Conservation (phyloP, 1,140 invertebrate genomes). For the Drosophila ercepeae region DNA sequence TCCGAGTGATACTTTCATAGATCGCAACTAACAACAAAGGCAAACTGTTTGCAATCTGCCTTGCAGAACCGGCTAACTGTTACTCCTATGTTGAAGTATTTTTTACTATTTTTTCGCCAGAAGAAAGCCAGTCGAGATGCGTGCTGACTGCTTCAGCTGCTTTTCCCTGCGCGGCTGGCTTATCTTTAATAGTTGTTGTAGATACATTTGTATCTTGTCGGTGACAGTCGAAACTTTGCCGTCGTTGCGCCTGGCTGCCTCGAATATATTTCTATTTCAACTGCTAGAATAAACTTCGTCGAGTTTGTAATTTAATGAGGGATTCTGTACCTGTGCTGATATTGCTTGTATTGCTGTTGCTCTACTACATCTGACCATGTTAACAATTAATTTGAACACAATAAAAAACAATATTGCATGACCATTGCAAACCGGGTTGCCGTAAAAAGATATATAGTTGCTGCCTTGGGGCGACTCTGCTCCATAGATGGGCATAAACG, state of each 20-base stretch:
- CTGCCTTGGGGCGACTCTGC: conserved; percentile 34
- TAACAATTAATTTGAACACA: conserved; percentile 50
- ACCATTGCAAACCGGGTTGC: conserved; percentile 70
- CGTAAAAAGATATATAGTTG: conserved; percentile 46
- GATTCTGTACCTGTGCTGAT: conserved; percentile 28
- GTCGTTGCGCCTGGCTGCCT: conserved; percentile 46
- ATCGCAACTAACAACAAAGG: conserved; percentile 49
- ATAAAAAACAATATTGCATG: conserved; percentile 53
- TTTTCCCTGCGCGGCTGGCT: conserved; percentile 20
- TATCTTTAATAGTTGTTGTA: conserved; percentile 39
- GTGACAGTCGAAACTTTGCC: conserved; percentile 63
- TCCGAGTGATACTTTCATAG: conserved; percentile 41
- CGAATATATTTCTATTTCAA: conserved; percentile 10
- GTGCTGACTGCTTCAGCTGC: conserved; percentile 45
- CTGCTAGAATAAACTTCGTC: conserved; percentile 22
- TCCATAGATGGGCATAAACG: conserved; percentile 33
- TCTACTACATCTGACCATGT: conserved; percentile 15
- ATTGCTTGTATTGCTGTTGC: neutral
- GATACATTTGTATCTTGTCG: conserved; percentile 68
- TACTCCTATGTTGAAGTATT: conserved; percentile 43
- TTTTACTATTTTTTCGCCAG: conserved; percentile 27
- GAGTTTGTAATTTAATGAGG: conserved; percentile 40
- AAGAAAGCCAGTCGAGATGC: conserved; percentile 41
- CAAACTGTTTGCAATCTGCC: conserved; percentile 38
- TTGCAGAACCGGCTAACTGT: conserved; percentile 79